A percentile compares a stretch with the other conserved stretches of the same genome.
Evolutionary conservation across 2,888 invertebrate species (phyloP).

Genomic region (Conops quadrifasciatus): DNA sequence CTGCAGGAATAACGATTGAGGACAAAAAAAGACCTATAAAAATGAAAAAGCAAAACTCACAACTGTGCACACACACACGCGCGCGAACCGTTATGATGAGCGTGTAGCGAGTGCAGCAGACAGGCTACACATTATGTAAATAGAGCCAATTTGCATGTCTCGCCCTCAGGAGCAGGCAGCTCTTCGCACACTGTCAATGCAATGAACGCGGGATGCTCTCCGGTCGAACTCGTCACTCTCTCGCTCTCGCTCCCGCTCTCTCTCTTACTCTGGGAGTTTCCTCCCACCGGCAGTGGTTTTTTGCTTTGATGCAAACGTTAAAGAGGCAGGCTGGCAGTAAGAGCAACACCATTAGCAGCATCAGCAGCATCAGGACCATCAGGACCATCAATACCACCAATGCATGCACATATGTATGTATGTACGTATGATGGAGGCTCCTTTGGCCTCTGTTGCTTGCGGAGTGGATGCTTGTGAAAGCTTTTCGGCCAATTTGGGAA

Average conservation of each 20-base stretch:
- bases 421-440: background rate
- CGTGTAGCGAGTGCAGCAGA: slow-evolving; percentile 11
- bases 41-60: no score
- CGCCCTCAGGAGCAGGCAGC: slow-evolving; percentile 1
- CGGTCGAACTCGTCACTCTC: background rate
- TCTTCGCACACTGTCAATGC: slow-evolving; percentile 1
- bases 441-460: background rate
- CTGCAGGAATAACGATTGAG: no score
- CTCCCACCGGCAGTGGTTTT: background rate
- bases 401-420: no score
- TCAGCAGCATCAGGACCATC: no score
- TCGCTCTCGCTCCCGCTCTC: no score
- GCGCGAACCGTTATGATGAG: background rate
- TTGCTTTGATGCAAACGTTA: no score
- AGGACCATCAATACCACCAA: no score
- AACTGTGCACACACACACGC: no score
- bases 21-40: no score
- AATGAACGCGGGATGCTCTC: background rate
- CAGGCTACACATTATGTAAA: slow-evolving; percentile 33
- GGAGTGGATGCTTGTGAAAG: slow-evolving; percentile 14
- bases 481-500: slow-evolving; percentile 32
- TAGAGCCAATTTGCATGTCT: slow-evolving; percentile 33
- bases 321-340: no score
- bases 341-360: no score
- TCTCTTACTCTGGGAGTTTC: background rate